Percentiles rank a stretch among this genome's conserved stretches.
Conservation (phyloP, 2,888 invertebrate genomes). For the Lepidocyrtinus sp. region DNA sequence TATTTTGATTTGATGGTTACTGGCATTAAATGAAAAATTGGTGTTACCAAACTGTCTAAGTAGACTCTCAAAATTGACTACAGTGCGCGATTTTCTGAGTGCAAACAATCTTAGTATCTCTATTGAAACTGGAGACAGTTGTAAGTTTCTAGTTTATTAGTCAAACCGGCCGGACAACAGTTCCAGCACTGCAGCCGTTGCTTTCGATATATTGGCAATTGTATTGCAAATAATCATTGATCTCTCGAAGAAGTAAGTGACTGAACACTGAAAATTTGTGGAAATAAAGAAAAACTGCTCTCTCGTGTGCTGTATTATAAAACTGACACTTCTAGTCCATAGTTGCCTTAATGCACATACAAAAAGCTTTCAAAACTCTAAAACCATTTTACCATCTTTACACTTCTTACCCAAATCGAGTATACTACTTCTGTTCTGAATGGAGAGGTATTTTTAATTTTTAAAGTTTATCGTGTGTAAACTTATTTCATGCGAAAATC, state of each 20-base stretch:
- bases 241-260: slow-evolving; percentile 6
- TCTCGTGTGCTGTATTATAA: background rate
- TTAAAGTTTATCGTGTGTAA: background rate
- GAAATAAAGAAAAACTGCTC: background rate
- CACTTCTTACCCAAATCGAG: background rate
- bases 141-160: too few species aligned
- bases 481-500: background rate
- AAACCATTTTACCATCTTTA: background rate
- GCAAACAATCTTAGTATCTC: too few species aligned
- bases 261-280: background rate
- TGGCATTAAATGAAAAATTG: too few species aligned
- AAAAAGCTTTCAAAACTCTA: background rate
- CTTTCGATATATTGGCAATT: too few species aligned
- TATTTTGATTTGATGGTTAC: too few species aligned
- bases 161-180: too few species aligned
- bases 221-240: slow-evolving; percentile 1
- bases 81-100: too few species aligned
- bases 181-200: too few species aligned
- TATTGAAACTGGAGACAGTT: too few species aligned
- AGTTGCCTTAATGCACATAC: slow-evolving; percentile 1
- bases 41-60: too few species aligned
- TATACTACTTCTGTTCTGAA: background rate
- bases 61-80: too few species aligned
- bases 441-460: background rate
- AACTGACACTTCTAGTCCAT: slow-evolving; percentile 9